phyloP scores from a whole-genome alignment of 2,113 vertebrate species.

The Emydura subglobosa region DNA sequence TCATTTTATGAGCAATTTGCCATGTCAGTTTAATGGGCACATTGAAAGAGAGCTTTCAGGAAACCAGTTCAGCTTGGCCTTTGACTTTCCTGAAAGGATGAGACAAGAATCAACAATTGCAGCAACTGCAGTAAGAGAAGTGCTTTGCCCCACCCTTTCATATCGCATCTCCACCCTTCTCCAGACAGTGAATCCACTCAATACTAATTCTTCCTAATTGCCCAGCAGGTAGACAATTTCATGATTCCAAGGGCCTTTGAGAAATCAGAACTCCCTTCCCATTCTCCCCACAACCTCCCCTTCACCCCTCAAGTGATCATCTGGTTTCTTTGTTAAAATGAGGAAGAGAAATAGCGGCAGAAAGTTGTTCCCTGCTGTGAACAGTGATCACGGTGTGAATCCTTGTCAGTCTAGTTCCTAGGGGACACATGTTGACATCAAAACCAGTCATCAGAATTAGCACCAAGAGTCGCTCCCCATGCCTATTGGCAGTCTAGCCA shows the following conservation, averaged over 20 bases:
- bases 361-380: accelerated
- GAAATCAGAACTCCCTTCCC: background rate
- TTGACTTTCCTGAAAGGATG: slow-evolving; percentile 5
- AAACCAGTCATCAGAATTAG: background rate
- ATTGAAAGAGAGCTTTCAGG: background rate
- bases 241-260: background rate
- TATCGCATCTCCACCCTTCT: background rate
- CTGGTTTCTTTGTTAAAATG: background rate
- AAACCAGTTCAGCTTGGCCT: slow-evolving; percentile 1
- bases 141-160: background rate
- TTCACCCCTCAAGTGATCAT: background rate
- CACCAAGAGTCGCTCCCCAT: background rate
- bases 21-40: background rate
- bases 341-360: background rate
- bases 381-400: accelerated
- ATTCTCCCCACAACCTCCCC: background rate
- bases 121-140: background rate
- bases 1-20: background rate
- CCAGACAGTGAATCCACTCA: background rate
- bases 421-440: background rate
- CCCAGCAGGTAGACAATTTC: background rate
- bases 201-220: background rate
- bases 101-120: background rate
- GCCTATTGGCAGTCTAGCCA: background rate
- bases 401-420: background rate